Evolutionary conservation across 2,888 invertebrate species (phyloP), one percentile per base, ranked within the genome.

Genomic region (Melanostoma scalare): DNA sequence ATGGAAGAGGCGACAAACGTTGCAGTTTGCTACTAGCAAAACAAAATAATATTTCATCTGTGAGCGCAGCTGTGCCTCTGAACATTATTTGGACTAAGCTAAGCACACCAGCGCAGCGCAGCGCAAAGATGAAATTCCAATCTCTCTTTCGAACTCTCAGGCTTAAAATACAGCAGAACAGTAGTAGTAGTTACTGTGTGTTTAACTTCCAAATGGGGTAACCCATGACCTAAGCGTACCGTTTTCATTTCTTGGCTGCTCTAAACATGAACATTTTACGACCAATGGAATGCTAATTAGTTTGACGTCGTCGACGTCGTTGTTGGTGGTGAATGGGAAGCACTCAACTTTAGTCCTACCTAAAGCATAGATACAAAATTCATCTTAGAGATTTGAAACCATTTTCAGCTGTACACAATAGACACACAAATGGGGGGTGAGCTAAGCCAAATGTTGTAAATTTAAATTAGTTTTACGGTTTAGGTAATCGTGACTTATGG

Each of bases 401-500:
- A 9, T 48, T 71, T 77, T 30, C n/a, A 50, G 44, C 8, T 20
- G n/a, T 8, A 33, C 8, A 50, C 4, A 10, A 53, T 33, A 53
- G 3, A 31, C 9, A 10, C 40, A n/a, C 5, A 36, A 56, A 42
- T n/a, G 44, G 61, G 69, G 44, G 30, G 33, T 33, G 31, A 35
- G 33, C 30, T 36, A 60, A 72, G 50, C 67, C 77, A 73, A 77
- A 73, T 82, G 77, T 68, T 73, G 78, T 58, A 78, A 82, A 82
- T 82, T 74, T 82, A 82, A 82, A 77, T 82, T 68, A 82, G 68
- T 73, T 69, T 65, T 50, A 40, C 73, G 76, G 81, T 77, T 82
- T 73, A 68, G 81, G 61, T 74, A 82, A 78, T 82, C 82, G 82
- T 82, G 82, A 82, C 82, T 82, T 82, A 77, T 82, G 82, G 82